Evolutionary conservation across 2,113 vertebrate genomes (phyloP).

Genomic region (Pogona vitticeps): DNA sequence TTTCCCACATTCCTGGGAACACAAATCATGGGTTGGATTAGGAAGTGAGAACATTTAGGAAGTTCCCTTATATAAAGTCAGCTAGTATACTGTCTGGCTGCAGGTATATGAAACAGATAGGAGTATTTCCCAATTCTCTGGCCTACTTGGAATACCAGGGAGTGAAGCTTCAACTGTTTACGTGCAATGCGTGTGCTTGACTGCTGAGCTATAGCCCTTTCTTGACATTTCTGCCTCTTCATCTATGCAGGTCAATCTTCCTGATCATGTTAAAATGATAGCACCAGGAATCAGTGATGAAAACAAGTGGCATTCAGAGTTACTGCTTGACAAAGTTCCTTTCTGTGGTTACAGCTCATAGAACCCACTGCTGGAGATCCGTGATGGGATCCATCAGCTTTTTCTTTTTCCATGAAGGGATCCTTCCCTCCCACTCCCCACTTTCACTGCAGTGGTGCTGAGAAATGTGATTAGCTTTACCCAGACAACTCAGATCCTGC

Average conservation of each 20-base stretch:
- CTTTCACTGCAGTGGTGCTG: not conserved
- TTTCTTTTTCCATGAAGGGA: not conserved
- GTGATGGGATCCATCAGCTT: not conserved
- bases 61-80: not conserved
- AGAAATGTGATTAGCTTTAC: not conserved
- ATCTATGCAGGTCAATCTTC: not conserved
- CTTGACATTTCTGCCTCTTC: not conserved
- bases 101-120: not conserved
- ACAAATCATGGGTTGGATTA: not conserved
- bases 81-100: not conserved
- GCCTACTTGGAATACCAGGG: not conserved
- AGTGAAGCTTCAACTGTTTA: not conserved
- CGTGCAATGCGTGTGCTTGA: not conserved
- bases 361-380: not conserved
- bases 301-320: not conserved
- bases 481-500: no score
- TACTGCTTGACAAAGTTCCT: not conserved
- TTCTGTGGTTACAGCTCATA: not conserved
- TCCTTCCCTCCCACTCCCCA: no score
- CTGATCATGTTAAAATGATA: not conserved
- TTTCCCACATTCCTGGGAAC: not conserved
- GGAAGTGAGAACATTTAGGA: not conserved
- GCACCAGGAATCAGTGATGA: not conserved
- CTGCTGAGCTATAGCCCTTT: not conserved
- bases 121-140: not conserved